phyloP scores from a whole-genome alignment of 2,797 vertebrate genomes.

The Hozukius guyotensis region DNA sequence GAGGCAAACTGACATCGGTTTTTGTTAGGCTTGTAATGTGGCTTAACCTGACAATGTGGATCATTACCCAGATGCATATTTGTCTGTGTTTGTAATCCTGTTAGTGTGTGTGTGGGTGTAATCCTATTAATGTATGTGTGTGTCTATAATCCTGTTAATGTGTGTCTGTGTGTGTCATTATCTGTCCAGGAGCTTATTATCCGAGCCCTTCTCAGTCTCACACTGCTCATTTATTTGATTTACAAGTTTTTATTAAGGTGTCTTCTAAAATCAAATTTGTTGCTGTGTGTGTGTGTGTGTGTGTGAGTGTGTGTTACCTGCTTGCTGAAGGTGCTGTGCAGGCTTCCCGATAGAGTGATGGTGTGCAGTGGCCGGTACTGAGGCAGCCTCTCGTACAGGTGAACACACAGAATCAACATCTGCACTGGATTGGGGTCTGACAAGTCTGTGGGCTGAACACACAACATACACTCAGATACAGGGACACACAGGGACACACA shows the following conservation, averaged over 20 bases:
- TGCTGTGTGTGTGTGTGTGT: background rate
- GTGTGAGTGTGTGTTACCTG: slow-evolving; percentile 71
- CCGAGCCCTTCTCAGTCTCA: slow-evolving; percentile 7
- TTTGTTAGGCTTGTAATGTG: slow-evolving; percentile 27
- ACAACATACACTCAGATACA: background rate
- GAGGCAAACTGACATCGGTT: slow-evolving; percentile 18
- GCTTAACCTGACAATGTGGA: slow-evolving; percentile 27
- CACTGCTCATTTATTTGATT: slow-evolving; percentile 19
- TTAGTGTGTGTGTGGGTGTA: slow-evolving; percentile 37
- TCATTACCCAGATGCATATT: slow-evolving; percentile 46
- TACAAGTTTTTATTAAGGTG: slow-evolving; percentile 4
- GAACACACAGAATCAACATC: slow-evolving; percentile 89
- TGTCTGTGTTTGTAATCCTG: slow-evolving; percentile 47
- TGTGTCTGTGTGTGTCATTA: slow-evolving; percentile 61
- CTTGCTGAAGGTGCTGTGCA: slow-evolving; percentile 79
- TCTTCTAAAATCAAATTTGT: background rate
- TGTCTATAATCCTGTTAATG: slow-evolving; percentile 32
- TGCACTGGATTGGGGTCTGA: slow-evolving; percentile 86
- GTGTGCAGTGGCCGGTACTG: slow-evolving; percentile 78
- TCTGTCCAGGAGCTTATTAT: slow-evolving; percentile 32
- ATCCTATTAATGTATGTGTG: slow-evolving; percentile 41
- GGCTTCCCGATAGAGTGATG: slow-evolving; percentile 79
- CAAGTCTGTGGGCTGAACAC: slow-evolving; percentile 84
- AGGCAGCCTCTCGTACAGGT: slow-evolving; percentile 85
- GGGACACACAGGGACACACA: background rate